phyloP scores from a whole-genome alignment of 2,797 vertebrate genomes.

The Squalus acanthias region DNA sequence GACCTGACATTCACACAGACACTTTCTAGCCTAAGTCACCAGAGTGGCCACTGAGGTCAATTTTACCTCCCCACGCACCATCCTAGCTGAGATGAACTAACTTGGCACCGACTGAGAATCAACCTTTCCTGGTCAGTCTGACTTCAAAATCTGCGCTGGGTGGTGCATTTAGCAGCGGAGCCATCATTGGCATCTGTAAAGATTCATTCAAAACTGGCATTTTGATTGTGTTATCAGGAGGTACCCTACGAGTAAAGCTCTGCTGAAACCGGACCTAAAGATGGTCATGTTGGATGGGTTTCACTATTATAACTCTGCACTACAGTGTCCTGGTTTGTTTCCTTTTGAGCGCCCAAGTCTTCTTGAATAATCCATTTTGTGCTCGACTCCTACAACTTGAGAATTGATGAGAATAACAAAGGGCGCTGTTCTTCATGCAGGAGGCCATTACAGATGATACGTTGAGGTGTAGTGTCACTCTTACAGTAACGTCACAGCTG shows the following conservation, averaged over 20 bases:
- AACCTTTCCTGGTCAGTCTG: neutral
- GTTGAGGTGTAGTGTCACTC: constrained; percentile 20
- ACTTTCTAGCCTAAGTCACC: neutral
- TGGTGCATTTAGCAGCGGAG: neutral
- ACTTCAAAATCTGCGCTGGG: neutral
- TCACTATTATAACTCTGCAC: neutral
- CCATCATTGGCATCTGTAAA: neutral
- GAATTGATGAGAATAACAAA: neutral
- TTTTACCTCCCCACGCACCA: neutral
- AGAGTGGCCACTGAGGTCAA: neutral
- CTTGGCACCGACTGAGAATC: neutral
- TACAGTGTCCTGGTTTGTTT: neutral
- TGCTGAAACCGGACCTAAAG: neutral
- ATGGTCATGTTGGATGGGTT: neutral
- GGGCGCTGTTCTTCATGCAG: neutral
- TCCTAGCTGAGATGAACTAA: neutral
- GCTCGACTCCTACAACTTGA: neutral
- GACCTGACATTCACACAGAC: neutral
- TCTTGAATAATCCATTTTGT: neutral
- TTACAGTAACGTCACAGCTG: neutral
- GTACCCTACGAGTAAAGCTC: neutral
- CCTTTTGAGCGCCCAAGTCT: neutral
- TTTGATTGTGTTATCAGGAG: neutral
- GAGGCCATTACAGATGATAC: neutral
- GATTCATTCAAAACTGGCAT: neutral